Conservation (phyloP, 2,888 invertebrate species). For the Tachina grossa region DNA sequence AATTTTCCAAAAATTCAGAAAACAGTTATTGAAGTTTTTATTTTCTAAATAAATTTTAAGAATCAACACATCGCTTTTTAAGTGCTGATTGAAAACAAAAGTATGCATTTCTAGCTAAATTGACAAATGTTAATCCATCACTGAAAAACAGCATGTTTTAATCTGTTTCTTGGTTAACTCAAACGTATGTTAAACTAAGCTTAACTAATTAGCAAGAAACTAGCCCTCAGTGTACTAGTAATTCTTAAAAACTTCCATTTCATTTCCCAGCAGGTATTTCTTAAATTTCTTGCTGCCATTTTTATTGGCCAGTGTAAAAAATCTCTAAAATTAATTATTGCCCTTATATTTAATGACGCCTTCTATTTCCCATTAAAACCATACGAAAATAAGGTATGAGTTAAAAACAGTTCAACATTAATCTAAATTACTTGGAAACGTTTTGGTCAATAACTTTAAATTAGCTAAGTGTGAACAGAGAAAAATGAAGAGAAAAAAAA, state of each 20-base stretch:
- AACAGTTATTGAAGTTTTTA: too few relatives aligned
- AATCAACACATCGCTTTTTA: too few relatives aligned
- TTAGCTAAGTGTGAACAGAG: constrained; percentile 34
- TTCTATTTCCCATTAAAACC: constrained; percentile 23
- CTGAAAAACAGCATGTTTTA: too few relatives aligned
- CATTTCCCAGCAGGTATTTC: background rate
- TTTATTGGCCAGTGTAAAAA: background rate
- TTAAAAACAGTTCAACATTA: constrained; percentile 45
- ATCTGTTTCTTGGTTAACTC: too few relatives aligned
- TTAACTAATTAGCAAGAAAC: too few relatives aligned
- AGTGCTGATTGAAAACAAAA: too few relatives aligned
- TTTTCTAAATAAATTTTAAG: too few relatives aligned
- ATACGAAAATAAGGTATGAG: constrained; percentile 6
- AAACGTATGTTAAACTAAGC: too few relatives aligned
- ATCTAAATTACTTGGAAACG: constrained; percentile 51
- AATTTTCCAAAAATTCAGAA: too few relatives aligned
- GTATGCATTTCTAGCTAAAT: too few relatives aligned
- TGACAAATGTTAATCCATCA: too few relatives aligned
- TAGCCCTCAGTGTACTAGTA: too few relatives aligned
- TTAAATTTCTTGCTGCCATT: background rate
- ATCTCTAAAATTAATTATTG: constrained; percentile 41
- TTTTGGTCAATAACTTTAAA: constrained; percentile 64
- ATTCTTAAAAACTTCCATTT: background rate
- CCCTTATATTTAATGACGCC: constrained; percentile 14
- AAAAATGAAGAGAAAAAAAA: background rate